Percentiles rank a stretch among this genome's conserved stretches.
These are phyloP conservation scores for Willisornis vidua DNA, from an alignment of 2,113 vertebrate species.

Conservation along the genomic window DNA sequence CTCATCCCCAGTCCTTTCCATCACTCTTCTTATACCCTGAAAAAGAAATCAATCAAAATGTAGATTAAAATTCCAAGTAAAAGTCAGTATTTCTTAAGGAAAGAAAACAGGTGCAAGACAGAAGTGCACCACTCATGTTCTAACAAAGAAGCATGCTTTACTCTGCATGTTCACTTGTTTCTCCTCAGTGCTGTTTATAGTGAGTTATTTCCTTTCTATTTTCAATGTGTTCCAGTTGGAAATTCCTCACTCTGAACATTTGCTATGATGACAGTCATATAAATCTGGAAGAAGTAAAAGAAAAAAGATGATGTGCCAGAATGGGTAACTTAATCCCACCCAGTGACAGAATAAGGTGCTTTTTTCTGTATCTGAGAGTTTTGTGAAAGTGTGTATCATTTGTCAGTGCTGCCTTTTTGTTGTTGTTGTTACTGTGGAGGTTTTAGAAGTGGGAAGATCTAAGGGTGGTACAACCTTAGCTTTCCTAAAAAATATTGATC, in stretches of 20 bases:
- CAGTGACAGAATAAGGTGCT: constrained; percentile 24
- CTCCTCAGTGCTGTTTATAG: constrained; percentile 29
- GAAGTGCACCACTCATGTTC: neutral
- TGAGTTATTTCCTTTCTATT: constrained; percentile 50
- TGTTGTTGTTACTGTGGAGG: neutral
- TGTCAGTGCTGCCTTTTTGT: neutral
- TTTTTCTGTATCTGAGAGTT: constrained; percentile 40
- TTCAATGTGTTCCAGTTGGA: constrained; percentile 45
- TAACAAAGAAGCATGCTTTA: neutral
- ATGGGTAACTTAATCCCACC: constrained; percentile 16
- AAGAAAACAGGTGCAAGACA: neutral
- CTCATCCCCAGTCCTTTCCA: neutral
- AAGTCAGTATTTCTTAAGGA: constrained; percentile 10
- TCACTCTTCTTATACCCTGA: neutral
- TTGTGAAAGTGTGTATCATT: constrained; percentile 20
- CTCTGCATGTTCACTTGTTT: neutral
- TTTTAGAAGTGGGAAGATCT: neutral
- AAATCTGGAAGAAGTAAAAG: constrained; percentile 23
- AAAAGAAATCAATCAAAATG: constrained; percentile 35
- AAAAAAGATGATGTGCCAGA: constrained; percentile 22
- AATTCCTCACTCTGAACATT: constrained; percentile 34
- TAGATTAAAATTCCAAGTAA: constrained; percentile 29
- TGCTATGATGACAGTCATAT: constrained; percentile 17
- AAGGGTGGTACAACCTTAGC: neutral
- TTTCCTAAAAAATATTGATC: neutral